Evolutionary conservation across 2,888 invertebrate species (phyloP), one percentile per base, ranked within the genome.

Genomic region (Matsumyia berberina): DNA sequence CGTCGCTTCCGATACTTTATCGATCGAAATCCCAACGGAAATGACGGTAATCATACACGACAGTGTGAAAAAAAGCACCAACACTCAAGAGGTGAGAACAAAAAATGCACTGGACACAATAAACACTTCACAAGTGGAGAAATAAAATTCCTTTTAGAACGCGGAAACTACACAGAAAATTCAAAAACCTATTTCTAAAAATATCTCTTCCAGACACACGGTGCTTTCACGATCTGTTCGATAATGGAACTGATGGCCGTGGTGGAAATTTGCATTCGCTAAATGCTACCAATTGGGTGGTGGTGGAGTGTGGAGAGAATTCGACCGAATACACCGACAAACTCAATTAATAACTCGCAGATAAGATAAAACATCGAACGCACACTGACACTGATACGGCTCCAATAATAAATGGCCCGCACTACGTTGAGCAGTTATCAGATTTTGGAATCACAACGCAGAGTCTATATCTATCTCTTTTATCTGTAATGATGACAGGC

Each of bases 241-340:
- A 80, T 76, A 49, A 60, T 60, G 76, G 76, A 85, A 85, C 85
- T 85, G 58, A 78, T 35, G 57, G 33, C 33, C 19, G 31, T 39
- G 46, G 55, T 80, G 74, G 39, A 80, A 70, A 85, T 85, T 85
- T 85, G 85, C 85, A 85, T 85, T 79, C 49, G 82, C 82, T 60
- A 83, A 83, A 67, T 46, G 31, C 42, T 31, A 15, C 11, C 64
- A n/a, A 19, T 19, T 8, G 11, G 29, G 19, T 55, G 12, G 35
- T 35, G 15, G 49, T 19, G 5, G 82, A 42, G 53, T 24, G 64
- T 62, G 67, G 39, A 58, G 79, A 53, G 74, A 51, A 74, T 53
- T 55, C 66, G 42, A 73, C 60, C 62, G 35, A 80, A 58, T 49
- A 78, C 78, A 66, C 51, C 19, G 64, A 66, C 51, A 85, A 58